Percentiles rank a stretch among this genome's conserved stretches.
phyloP scores from a whole-genome alignment of 2,113 vertebrate species.

The Phoxinus phoxinus region DNA sequence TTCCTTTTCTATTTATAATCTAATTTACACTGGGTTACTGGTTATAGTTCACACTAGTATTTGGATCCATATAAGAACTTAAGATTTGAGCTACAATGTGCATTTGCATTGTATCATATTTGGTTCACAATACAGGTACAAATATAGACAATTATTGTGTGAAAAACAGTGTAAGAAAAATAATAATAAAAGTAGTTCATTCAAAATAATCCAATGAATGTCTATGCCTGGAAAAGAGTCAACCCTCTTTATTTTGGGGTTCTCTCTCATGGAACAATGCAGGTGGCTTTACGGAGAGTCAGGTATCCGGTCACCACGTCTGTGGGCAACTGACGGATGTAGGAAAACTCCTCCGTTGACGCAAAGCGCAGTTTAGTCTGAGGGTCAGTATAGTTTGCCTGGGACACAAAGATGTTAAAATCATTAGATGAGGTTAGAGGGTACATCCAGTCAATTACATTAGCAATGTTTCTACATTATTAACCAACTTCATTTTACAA shows the following conservation, averaged over 20 bases:
- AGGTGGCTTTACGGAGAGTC: constrained; percentile 91
- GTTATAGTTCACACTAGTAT: neutral
- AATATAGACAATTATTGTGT: no score
- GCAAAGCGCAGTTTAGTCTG: constrained; percentile 96
- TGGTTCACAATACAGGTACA: neutral
- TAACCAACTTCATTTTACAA: neutral
- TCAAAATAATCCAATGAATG: neutral
- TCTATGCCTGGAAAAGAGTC: neutral
- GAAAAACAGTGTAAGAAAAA: neutral
- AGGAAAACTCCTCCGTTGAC: constrained; percentile 93
- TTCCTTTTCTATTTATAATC: neutral
- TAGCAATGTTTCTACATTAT: neutral
- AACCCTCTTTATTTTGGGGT: neutral
- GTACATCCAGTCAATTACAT: no score
- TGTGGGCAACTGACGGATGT: constrained; percentile 93
- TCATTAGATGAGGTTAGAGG: no score
- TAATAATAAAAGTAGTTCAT: neutral
- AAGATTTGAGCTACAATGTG: neutral
- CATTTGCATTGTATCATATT: neutral
- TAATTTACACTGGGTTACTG: neutral
- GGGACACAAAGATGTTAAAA: constrained; percentile 45
- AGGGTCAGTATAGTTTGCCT: constrained; percentile 98
- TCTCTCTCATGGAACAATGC: constrained; percentile 86
- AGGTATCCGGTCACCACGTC: constrained; percentile 94
- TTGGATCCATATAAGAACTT: neutral